Conservation (phyloP, 2,888 invertebrate species). For the Eupithecia abbreviata region DNA sequence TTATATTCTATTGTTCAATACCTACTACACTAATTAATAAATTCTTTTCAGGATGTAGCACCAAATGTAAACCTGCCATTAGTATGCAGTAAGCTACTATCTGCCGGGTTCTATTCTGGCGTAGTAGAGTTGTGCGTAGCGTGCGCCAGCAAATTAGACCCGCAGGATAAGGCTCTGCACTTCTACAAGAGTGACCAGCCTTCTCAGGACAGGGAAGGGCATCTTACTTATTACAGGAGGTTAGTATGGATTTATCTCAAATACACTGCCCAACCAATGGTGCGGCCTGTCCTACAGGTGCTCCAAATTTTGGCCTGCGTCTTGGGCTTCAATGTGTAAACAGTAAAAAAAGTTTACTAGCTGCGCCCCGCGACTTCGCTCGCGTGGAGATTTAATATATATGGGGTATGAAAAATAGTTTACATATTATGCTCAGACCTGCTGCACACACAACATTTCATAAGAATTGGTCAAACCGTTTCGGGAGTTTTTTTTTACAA, state of each 20-base stretch:
- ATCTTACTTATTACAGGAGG: slow-evolving; percentile 88
- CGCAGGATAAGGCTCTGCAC: slow-evolving; percentile 93
- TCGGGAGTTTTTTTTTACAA: no score
- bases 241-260: slow-evolving; percentile 45
- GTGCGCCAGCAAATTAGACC: slow-evolving; percentile 94
- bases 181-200: slow-evolving; percentile 94
- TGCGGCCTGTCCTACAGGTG: no score
- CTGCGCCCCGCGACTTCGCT: no score
- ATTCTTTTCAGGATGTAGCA: slow-evolving; percentile 85
- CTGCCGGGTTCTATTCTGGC: slow-evolving; percentile 92
- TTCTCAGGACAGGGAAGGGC: slow-evolving; percentile 92
- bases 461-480: no score
- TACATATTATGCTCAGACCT: no score
- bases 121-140: slow-evolving; percentile 94
- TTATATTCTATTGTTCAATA: neutral
- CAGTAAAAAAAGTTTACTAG: no score
- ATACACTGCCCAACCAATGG: no score
- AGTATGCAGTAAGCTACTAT: slow-evolving; percentile 92
- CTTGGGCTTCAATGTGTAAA: no score
- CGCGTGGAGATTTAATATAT: no score
- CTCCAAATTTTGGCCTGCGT: no score
- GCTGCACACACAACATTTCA: no score
- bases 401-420: no score
- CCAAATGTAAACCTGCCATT: slow-evolving; percentile 92
- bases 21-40: neutral